Conservation (phyloP, 2,797 vertebrate species). For the Sebastolobus alascanus region DNA sequence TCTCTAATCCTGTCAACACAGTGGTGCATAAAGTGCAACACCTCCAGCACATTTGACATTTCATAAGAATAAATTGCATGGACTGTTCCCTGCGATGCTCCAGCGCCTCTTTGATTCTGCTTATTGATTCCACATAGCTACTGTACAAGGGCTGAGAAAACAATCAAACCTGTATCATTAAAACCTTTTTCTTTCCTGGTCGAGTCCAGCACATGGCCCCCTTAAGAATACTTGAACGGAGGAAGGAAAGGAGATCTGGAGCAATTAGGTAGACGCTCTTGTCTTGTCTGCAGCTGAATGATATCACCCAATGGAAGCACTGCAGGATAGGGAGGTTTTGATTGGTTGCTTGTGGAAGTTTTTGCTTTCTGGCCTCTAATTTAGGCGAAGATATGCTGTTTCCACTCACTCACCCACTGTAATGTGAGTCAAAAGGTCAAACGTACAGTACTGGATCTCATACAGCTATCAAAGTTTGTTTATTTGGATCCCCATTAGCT, state of each 20-base stretch:
- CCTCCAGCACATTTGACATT: conserved; percentile 38
- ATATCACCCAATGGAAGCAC: conserved; percentile 46
- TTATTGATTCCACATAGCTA: conserved; percentile 63
- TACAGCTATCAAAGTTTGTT: neutral
- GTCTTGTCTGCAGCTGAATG: conserved; percentile 51
- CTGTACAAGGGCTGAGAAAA: conserved; percentile 33
- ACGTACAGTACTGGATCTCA: neutral
- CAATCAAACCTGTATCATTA: conserved; percentile 67
- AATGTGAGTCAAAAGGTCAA: conserved; percentile 20
- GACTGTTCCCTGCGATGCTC: conserved; percentile 46
- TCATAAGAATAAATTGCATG: conserved; percentile 29
- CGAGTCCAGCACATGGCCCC: conserved; percentile 52
- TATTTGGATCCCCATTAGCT: neutral
- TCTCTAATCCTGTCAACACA: conserved; percentile 17
- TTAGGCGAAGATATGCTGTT: conserved; percentile 48
- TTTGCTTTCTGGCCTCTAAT: conserved; percentile 52
- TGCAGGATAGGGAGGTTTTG: conserved; percentile 46
- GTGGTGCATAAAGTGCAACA: conserved; percentile 17
- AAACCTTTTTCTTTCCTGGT: conserved; percentile 52
- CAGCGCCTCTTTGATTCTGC: conserved; percentile 46
- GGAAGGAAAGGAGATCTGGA: conserved; percentile 47
- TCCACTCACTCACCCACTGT: neutral
- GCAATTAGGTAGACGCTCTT: conserved; percentile 66
- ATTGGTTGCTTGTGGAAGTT: conserved; percentile 46
- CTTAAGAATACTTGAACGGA: conserved; percentile 53